Percentiles rank a stretch among this genome's conserved stretches.
phyloP scores from a whole-genome alignment of 2,797 vertebrate species.

The Squalus acanthias region DNA sequence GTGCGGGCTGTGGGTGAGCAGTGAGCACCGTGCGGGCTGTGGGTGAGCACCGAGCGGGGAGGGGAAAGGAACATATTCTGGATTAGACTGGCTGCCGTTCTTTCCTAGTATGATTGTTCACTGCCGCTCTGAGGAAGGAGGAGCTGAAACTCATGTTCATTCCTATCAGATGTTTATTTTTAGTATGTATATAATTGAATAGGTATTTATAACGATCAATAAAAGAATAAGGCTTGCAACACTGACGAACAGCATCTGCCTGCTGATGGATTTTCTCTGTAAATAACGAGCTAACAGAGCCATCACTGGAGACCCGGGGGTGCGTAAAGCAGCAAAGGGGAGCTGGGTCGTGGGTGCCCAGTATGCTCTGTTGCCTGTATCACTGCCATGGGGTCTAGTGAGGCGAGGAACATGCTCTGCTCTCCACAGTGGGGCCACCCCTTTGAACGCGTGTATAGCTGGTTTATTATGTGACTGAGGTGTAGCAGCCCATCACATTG shows the following conservation, averaged over 20 bases:
- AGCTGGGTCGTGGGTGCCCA: not conserved
- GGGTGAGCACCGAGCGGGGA: not conserved
- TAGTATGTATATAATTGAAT: not conserved
- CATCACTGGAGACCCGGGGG: too few relatives aligned
- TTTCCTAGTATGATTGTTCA: not conserved
- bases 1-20: not conserved
- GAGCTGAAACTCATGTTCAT: not conserved
- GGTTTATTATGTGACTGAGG: not conserved
- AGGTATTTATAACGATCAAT: not conserved
- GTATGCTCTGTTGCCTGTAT: too few relatives aligned
- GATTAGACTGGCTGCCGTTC: not conserved
- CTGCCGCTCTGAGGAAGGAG: not conserved
- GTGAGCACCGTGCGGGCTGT: not conserved
- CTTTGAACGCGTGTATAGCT: not conserved
- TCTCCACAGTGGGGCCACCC: not conserved
- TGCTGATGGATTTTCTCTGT: not conserved
- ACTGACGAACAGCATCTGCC: not conserved
- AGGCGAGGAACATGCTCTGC: not conserved
- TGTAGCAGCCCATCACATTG: not conserved
- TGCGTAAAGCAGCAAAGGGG: not conserved
- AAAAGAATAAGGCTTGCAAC: not conserved
- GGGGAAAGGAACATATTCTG: not conserved
- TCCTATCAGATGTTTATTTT: constrained; percentile 14
- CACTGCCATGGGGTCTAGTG: too few relatives aligned
- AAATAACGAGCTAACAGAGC: not conserved